Evolutionary conservation across 2,113 vertebrate genomes (phyloP).

Genomic region (Larimichthys polyactis): DNA sequence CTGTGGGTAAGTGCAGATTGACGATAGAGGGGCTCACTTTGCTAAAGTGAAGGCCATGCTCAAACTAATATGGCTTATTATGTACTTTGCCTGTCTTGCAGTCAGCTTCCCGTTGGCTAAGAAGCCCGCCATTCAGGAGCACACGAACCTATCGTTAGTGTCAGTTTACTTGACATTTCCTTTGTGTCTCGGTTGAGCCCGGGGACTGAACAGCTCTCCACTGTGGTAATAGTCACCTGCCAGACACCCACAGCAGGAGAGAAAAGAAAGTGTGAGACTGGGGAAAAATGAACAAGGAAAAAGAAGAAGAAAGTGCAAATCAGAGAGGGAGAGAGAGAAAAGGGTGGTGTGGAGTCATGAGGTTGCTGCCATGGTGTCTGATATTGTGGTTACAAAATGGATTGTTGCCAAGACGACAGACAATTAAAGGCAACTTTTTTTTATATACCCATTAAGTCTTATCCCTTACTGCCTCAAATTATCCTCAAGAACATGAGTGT

Average conservation of each 20-base stretch:
- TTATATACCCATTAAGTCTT: slow-evolving; percentile 11
- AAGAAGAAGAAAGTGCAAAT: slow-evolving; percentile 1
- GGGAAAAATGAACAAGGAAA: not conserved
- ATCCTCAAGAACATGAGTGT: slow-evolving; percentile 20
- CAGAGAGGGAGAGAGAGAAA: slow-evolving; percentile 13
- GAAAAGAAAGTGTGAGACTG: not conserved
- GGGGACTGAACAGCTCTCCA: slow-evolving; percentile 29
- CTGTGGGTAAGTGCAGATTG: not conserved
- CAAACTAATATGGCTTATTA: slow-evolving; percentile 35
- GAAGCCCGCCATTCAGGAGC: slow-evolving; percentile 22
- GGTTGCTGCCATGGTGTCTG: slow-evolving; percentile 14
- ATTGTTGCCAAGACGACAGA: slow-evolving; percentile 66
- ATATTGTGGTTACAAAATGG: slow-evolving; percentile 21
- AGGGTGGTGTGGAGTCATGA: slow-evolving; percentile 14
- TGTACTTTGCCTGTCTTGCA: slow-evolving; percentile 29
- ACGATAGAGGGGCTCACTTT: not conserved
- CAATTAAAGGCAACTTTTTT: slow-evolving; percentile 51
- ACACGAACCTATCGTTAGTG: slow-evolving; percentile 43
- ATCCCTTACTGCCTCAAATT: slow-evolving; percentile 29
- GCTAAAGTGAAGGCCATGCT: slow-evolving; percentile 17
- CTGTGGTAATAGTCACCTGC: slow-evolving; percentile 64
- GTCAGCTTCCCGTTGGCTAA: slow-evolving; percentile 21
- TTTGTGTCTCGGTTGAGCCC: slow-evolving; percentile 40
- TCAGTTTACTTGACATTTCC: slow-evolving; percentile 58
- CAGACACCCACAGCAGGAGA: slow-evolving; percentile 25